A percentile compares a stretch with the other conserved stretches of the same genome.
phyloP scores from a whole-genome alignment of 2,888 invertebrate species.

The Alitta virens region DNA sequence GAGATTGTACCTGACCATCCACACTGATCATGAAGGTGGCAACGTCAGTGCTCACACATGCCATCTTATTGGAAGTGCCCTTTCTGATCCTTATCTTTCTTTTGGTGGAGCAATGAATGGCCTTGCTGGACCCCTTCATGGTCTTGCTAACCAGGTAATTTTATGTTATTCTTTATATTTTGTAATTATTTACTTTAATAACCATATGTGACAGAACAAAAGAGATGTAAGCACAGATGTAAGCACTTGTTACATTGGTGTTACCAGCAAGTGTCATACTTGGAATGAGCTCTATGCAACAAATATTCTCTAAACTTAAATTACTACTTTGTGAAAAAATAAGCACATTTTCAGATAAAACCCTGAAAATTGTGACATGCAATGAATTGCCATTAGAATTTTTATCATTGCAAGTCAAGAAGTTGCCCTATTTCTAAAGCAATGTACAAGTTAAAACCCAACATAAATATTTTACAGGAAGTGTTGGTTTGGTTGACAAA shows the following conservation, averaged over 20 bases:
- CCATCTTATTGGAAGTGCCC: constrained; percentile 88
- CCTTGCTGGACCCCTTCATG: constrained; percentile 91
- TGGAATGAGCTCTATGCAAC: too few relatives aligned
- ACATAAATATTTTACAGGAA: constrained; percentile 62
- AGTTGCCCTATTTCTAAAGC: too few relatives aligned
- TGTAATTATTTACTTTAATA: not conserved
- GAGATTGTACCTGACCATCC: constrained; percentile 89
- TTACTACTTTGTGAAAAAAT: too few relatives aligned
- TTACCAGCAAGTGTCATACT: too few relatives aligned
- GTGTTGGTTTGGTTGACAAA: constrained; percentile 86
- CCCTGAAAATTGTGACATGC: too few relatives aligned
- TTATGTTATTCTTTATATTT: not conserved
- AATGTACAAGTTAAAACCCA: too few relatives aligned
- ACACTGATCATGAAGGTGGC: constrained; percentile 95
- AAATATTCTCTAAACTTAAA: too few relatives aligned
- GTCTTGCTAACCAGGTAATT: constrained; percentile 86
- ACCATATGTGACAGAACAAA: not conserved
- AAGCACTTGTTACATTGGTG: too few relatives aligned
- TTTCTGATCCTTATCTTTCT: constrained; percentile 90
- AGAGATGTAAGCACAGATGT: too few relatives aligned
- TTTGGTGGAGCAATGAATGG: constrained; percentile 92
- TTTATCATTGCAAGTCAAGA: too few relatives aligned
- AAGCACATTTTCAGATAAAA: too few relatives aligned
- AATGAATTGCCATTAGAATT: too few relatives aligned
- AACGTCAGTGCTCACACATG: constrained; percentile 94